phyloP scores from a whole-genome alignment of 2,113 vertebrate species.

The Gymnocephalus cernua region DNA sequence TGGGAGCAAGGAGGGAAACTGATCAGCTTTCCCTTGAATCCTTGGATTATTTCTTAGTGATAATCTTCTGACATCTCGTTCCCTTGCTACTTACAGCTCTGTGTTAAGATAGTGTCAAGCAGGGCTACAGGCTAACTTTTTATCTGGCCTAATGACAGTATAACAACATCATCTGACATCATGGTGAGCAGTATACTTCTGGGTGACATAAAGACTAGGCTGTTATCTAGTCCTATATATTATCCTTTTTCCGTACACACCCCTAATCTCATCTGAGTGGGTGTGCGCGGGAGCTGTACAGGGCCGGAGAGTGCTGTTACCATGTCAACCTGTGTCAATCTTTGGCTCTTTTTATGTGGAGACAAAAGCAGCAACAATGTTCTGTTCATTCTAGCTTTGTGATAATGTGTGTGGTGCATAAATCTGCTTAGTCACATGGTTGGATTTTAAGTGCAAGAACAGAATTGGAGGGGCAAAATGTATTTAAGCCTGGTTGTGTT shows the following conservation, averaged over 20 bases:
- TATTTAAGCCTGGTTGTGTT: no score
- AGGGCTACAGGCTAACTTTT: constrained; percentile 50
- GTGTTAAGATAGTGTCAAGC: constrained; percentile 64
- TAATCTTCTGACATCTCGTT: constrained; percentile 73
- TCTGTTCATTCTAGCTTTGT: constrained; percentile 1
- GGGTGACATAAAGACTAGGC: constrained; percentile 19
- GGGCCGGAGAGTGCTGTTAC: constrained; percentile 43
- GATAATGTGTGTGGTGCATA: background rate
- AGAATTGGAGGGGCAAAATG: no score
- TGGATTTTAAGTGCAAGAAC: constrained; percentile 6
- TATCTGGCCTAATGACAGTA: constrained; percentile 51
- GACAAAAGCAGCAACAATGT: constrained; percentile 2
- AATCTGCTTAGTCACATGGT: background rate
- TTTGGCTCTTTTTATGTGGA: constrained; percentile 22
- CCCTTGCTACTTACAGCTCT: constrained; percentile 61
- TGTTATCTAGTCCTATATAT: constrained; percentile 37
- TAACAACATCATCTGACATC: constrained; percentile 50
- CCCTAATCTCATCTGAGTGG: constrained; percentile 35
- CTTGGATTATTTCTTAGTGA: constrained; percentile 67
- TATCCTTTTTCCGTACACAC: constrained; percentile 23
- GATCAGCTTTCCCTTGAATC: constrained; percentile 64
- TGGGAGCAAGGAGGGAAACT: constrained; percentile 64
- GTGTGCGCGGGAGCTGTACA: constrained; percentile 45
- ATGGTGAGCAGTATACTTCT: constrained; percentile 18
- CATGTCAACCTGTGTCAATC: constrained; percentile 62